Conservation (phyloP, 2,113 vertebrate species). For the Planiliza haematocheilus region DNA sequence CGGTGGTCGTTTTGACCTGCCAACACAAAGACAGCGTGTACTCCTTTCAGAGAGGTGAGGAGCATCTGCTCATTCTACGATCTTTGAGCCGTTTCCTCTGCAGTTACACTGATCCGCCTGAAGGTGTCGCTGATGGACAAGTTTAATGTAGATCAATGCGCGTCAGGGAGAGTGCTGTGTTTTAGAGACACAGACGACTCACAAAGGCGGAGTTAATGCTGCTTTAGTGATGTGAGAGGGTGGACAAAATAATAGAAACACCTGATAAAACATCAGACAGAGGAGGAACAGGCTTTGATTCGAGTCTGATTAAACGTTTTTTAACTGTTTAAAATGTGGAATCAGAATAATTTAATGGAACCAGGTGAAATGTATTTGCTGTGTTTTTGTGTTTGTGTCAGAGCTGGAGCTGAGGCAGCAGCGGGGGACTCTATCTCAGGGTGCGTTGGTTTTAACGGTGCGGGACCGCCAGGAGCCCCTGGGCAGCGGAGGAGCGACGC, state of each 20-base stretch:
- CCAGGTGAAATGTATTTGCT: no score
- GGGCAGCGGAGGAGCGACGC: constrained; percentile 94
- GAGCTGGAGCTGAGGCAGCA: constrained; percentile 90
- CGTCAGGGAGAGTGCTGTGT: no score
- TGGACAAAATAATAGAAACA: no score
- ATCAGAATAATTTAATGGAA: no score
- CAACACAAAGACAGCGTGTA: constrained; percentile 88
- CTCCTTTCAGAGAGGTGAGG: constrained; percentile 88
- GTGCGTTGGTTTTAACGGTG: constrained; percentile 86
- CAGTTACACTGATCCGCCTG: neutral
- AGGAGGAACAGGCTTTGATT: no score
- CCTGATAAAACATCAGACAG: no score
- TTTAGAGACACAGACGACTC: no score
- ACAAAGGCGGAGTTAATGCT: no score
- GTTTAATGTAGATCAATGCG: no score
- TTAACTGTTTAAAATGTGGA: no score
- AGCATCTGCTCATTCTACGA: neutral
- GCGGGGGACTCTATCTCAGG: constrained; percentile 79
- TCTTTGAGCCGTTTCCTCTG: constrained; percentile 4
- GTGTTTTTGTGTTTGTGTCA: constrained; percentile 54
- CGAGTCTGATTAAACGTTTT: no score
- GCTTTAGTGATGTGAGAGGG: no score
- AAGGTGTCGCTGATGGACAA: constrained; percentile 1
- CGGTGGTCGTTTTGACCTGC: constrained; percentile 88
- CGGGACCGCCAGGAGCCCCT: constrained; percentile 86